Evolutionary conservation across 2,888 invertebrate genomes (phyloP).

Genomic region (Archips crataeganus): DNA sequence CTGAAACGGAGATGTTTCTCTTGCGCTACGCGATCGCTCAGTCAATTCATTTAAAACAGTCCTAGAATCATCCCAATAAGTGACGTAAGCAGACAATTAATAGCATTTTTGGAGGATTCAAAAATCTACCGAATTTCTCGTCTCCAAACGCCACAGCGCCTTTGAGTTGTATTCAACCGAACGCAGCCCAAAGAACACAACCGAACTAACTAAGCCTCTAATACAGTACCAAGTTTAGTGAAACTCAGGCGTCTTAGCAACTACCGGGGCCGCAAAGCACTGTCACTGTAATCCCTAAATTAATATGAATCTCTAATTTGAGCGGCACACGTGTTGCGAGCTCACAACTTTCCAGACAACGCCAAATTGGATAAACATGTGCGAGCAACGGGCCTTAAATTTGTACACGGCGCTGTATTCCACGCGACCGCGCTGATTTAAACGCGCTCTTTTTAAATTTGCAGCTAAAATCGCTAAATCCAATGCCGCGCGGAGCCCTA

Average conservation of each 20-base stretch:
- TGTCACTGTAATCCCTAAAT: constrained; percentile 78
- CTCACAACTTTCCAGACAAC: constrained; percentile 84
- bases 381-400: constrained; percentile 51
- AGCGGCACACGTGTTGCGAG: constrained; percentile 82
- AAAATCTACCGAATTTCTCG: too few relatives aligned
- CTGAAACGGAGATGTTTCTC: too few relatives aligned
- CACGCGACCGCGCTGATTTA: constrained; percentile 1
- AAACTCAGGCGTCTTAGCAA: constrained; percentile 63
- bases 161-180: background rate
- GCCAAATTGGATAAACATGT: constrained; percentile 85
- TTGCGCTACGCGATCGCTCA: too few relatives aligned
- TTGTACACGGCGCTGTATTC: constrained; percentile 21
- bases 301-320: constrained; percentile 86
- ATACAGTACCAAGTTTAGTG: constrained; percentile 52
- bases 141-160: background rate
- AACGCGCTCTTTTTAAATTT: background rate
- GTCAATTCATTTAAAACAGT: too few relatives aligned
- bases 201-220: constrained; percentile 51
- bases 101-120: too few relatives aligned
- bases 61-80: too few relatives aligned
- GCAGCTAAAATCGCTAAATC: background rate
- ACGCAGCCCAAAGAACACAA: background rate
- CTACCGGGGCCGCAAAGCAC: constrained; percentile 61
- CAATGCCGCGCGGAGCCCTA: too few relatives aligned
- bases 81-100: too few relatives aligned